Base-by-base conservation (phyloP, 2,797 vertebrate genomes). In the Phoebastria nigripes region DNA sequence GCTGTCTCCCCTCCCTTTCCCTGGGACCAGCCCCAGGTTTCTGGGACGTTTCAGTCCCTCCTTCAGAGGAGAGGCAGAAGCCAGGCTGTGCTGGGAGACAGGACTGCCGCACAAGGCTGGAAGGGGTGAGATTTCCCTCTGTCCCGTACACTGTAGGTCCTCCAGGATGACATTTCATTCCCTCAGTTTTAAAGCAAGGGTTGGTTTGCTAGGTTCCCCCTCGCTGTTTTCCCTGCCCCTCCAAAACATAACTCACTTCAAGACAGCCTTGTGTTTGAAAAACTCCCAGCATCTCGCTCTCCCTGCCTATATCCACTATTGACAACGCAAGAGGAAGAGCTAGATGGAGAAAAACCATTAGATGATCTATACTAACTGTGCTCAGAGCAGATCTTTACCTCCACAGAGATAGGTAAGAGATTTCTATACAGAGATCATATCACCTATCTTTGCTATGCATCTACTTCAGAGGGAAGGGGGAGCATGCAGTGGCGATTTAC, bases 21-120 rank as follows among this genome's bases (percentile, higher is more conserved):
- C 39, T 96, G 82, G 65, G 55, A 80, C 37, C 39, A 93, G 76
- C 71, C 86, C 82, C 65, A 63, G 62, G 61, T 96, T 94, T 72
- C 95, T 95, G 92, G 84, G 72, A 81, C 28, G 58, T 94, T 96
- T 96, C 49, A 26, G 65, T 82, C 66, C 51, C 70, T 83, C 35
- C 31, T 67, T 82, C 83, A 77, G 72, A 94, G 58, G 91, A 67
- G 52, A 82, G 63, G 61, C 42, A 67, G 87, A 96, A 95, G 79
- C 81, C 76, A 93, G 63, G 72, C 67, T 95, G 85, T 83, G 47
- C 54, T 85, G 80, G 81, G 54, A 95, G 78, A 42, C 42, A 82
- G 61, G 76, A 86, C 84, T 95, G 74, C 73, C 78, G 41, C 22
- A 25, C 78, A 66, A 86, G 94, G 49, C 54, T 76, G 65, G 49